Conservation (phyloP, 2,797 vertebrate species). For the Clamator glandarius region DNA sequence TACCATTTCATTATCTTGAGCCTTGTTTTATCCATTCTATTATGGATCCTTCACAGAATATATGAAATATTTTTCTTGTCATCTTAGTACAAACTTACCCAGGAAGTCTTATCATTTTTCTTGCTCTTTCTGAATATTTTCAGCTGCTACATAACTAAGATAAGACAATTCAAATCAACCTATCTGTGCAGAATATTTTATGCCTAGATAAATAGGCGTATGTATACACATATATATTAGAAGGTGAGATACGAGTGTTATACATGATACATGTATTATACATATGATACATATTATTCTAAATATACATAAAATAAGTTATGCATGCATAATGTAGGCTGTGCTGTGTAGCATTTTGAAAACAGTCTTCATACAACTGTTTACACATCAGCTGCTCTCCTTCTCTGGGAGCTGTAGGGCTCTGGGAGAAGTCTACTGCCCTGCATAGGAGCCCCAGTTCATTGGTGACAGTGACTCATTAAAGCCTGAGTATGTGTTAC, state of each 20-base stretch:
- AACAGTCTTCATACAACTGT: neutral
- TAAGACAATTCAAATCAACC: neutral
- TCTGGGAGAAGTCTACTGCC: neutral
- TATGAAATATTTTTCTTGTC: neutral
- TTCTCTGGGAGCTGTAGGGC: neutral
- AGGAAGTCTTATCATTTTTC: neutral
- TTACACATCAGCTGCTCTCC: neutral
- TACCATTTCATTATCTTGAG: neutral
- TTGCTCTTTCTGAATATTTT: conserved; percentile 10
- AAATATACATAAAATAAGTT: neutral
- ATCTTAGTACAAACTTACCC: conserved; percentile 6
- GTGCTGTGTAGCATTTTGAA: neutral
- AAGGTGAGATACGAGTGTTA: neutral
- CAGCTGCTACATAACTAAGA: neutral
- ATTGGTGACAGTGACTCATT: neutral
- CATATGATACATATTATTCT: neutral
- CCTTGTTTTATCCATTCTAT: neutral
- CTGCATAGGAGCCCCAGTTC: fast-evolving
- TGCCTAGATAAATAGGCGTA: neutral
- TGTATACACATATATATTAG: neutral
- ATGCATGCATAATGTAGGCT: fast-evolving
- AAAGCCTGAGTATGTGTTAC: neutral
- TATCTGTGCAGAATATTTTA: neutral
- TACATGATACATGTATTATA: neutral
- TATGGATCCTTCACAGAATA: neutral